These are phyloP conservation scores for Macrosiphum euphorbiae DNA, from an alignment of 2,888 invertebrate genomes.

Conservation along the genomic window DNA sequence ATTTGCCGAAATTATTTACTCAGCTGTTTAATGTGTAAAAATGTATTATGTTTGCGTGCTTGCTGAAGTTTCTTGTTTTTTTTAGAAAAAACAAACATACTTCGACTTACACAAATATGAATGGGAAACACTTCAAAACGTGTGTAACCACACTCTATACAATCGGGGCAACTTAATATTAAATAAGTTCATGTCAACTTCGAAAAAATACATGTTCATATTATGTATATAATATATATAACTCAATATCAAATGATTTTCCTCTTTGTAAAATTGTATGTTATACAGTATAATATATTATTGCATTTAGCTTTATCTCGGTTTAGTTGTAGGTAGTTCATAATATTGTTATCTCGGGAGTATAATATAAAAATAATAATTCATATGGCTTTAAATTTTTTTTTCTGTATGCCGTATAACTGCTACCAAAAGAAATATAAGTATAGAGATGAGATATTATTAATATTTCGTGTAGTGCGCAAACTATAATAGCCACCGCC, in stretches of 20 bases:
- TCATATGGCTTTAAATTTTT: background rate
- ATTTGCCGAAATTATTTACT: too few relatives aligned
- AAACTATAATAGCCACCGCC: background rate
- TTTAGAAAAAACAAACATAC: background rate
- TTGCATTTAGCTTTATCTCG: too few relatives aligned
- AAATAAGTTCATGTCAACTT: background rate
- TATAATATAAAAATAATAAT: background rate
- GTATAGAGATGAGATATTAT: background rate
- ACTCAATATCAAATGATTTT: background rate
- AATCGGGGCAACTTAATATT: background rate
- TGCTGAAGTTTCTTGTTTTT: background rate
- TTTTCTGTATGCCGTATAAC: background rate
- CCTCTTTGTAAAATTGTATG: background rate
- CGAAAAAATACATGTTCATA: background rate
- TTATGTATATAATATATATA: background rate
- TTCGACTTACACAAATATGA: background rate
- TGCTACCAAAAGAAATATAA: background rate
- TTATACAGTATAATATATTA: too few relatives aligned
- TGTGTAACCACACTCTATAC: background rate
- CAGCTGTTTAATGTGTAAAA: too few relatives aligned
- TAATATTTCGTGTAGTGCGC: background rate
- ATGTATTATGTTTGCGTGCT: too few relatives aligned
- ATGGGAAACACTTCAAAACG: background rate
- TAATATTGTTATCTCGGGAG: background rate
- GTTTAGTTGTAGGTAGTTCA: too few relatives aligned